Base-by-base conservation (phyloP, 2,113 vertebrate species). In the Tachycineta bicolor region DNA sequence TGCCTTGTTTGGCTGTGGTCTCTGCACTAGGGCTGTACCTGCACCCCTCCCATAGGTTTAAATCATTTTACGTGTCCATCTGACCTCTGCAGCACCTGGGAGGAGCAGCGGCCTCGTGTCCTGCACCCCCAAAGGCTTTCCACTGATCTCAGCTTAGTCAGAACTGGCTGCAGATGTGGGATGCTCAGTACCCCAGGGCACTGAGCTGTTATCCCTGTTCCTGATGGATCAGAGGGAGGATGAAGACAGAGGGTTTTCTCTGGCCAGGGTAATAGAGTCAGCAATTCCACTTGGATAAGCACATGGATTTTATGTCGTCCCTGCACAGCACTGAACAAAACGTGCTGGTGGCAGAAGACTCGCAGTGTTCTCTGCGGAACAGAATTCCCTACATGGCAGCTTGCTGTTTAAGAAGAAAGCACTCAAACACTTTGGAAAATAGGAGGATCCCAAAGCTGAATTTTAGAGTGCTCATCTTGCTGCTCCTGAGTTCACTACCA, bases 271-370 rank as follows among this genome's bases (percentile, higher is more conserved):
- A 69, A 78, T 29, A 75, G 80, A 97, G 87, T 80, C 82, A 83
- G 52, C 26, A 46, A 94, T 90, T 89, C 83, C 93, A 52, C 77
- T 85, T 81, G 68, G 49, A 75, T 64, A 53, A 91, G 81, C 63
- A 74, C 55, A 20, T 23, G 78, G 70, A 17, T 94, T 74, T 82
- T 44, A 59, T 28, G 33, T 25, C 14, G 71, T 93, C 90, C 95
- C 73, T 1, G 7, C 0, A 1, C 78, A 12, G 28, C 1, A 2
- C 0, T 3, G 70, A 55, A n/a, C 21, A 58, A 56, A 90, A 89
- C 89, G 52, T 4, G 21, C 55, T 1, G 0, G 84, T 50, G 81
- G 91, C 83, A 76, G 93, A 56, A 89, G 91, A 96, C 4, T 19
- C 83, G 89, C 83, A 63, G 90, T 3, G 6, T 53, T 74, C 74